Percentiles rank a stretch among this genome's conserved stretches.
Evolutionary conservation across 2,113 vertebrate genomes (phyloP).

Genomic region (Vulpes ferrilata): DNA sequence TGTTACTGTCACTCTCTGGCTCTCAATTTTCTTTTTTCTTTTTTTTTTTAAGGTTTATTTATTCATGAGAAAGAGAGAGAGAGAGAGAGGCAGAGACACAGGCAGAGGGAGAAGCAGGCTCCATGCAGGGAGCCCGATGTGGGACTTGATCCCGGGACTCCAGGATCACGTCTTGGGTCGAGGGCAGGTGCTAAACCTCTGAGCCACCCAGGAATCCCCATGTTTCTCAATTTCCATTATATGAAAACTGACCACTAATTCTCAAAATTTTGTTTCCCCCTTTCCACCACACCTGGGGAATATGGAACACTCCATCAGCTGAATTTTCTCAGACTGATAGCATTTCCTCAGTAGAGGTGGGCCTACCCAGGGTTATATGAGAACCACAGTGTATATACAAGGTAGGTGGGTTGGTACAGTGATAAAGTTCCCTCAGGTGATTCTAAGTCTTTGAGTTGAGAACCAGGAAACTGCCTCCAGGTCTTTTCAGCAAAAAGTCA

Average conservation of each 20-base stretch:
- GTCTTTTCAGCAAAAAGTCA: neutral
- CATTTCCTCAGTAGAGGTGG: neutral
- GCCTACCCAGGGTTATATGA: neutral
- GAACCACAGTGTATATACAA: neutral
- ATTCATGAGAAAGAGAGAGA: no score
- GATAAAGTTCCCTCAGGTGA: constrained; percentile 14
- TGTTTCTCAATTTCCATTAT: neutral
- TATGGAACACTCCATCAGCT: neutral
- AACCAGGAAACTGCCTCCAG: constrained; percentile 7
- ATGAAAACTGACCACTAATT: neutral
- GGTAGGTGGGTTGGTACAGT: neutral
- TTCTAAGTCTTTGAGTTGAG: constrained; percentile 25
- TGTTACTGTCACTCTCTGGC: neutral
- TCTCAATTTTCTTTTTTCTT: neutral
- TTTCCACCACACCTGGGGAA: neutral
- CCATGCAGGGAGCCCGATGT: no score
- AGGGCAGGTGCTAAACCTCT: no score
- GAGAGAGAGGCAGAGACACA: no score
- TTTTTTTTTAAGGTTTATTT: no score
- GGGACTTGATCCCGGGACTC: no score
- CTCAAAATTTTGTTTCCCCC: neutral
- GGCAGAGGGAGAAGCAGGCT: no score
- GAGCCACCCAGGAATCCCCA: no score
- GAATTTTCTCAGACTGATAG: constrained; percentile 39
- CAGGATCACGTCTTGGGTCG: no score